These are phyloP conservation scores for Archaeoteleia sp. DNA, from an alignment of 2,888 invertebrate species.

Conservation along the genomic window DNA sequence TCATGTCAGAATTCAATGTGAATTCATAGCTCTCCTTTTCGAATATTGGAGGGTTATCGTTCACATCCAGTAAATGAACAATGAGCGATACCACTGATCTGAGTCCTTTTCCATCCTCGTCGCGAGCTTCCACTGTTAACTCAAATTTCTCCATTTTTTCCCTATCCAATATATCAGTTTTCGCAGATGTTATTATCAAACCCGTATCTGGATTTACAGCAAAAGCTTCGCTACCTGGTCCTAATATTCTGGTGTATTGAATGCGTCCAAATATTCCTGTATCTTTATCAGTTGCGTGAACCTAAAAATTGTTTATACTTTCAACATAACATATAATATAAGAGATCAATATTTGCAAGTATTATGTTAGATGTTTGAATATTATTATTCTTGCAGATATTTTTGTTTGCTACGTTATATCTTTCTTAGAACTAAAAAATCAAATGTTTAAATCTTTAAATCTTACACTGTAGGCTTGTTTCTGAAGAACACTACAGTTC, in stretches of 20 bases:
- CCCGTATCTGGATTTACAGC: slow-evolving; percentile 87
- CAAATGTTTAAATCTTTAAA: too few species aligned
- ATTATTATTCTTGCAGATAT: too few species aligned
- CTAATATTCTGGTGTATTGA: slow-evolving; percentile 85
- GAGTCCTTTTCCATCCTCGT: slow-evolving; percentile 89
- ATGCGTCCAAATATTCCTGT: slow-evolving; percentile 86
- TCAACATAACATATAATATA: slow-evolving; percentile 3
- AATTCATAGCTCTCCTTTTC: slow-evolving; percentile 87
- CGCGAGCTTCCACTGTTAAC: slow-evolving; percentile 90
- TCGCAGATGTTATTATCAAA: slow-evolving; percentile 85
- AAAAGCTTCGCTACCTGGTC: slow-evolving; percentile 86
- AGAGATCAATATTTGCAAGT: too few species aligned
- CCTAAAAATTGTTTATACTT: slow-evolving; percentile 67
- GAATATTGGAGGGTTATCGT: slow-evolving; percentile 92
- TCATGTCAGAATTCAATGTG: slow-evolving; percentile 83
- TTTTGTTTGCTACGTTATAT: too few species aligned
- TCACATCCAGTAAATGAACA: slow-evolving; percentile 85
- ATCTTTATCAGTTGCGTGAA: slow-evolving; percentile 89
- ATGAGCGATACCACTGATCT: slow-evolving; percentile 84
- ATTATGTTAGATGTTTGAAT: too few species aligned
- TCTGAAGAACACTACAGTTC: too few species aligned
- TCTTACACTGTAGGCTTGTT: too few species aligned
- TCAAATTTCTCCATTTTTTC: slow-evolving; percentile 86
- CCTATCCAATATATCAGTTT: slow-evolving; percentile 85
- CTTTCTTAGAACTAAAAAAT: too few species aligned